These are phyloP conservation scores for Machimus rusticus DNA, from an alignment of 2,888 invertebrate genomes.

Conservation along the genomic window DNA sequence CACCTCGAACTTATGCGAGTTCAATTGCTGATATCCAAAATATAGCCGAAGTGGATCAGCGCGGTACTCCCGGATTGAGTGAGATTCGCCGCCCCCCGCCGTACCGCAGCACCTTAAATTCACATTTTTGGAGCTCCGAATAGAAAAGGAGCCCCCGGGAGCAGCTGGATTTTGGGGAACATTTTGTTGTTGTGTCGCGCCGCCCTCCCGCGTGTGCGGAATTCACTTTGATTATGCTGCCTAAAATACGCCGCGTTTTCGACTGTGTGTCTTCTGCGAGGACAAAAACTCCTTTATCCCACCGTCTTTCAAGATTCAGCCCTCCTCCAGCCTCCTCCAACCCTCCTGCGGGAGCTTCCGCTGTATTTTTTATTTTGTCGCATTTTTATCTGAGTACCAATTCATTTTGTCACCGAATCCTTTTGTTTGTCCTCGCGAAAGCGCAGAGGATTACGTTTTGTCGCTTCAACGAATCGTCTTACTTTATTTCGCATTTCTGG, in stretches of 20 bases:
- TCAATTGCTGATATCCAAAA: conserved; percentile 7
- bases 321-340: not conserved
- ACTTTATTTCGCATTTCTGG: conserved; percentile 19
- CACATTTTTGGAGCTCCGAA: not conserved
- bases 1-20: not conserved
- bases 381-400: conserved; percentile 24
- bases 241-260: not conserved
- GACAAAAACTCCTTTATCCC: not conserved
- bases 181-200: not conserved
- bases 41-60: not conserved
- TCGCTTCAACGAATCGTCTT: conserved; percentile 12
- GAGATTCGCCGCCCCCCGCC: not conserved
- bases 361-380: not conserved
- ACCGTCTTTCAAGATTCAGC: not conserved
- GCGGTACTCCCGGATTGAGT: not conserved
- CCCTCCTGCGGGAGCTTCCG: not conserved
- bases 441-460: not conserved
- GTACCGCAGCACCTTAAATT: not conserved
- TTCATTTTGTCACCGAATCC: conserved; percentile 34
- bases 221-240: conserved; percentile 4
- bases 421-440: not conserved
- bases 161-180: not conserved
- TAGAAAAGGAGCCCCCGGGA: not conserved
- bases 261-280: not conserved
- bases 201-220: not conserved